These are phyloP conservation scores for Notarius lentiginosus DNA, from an alignment of 2,113 vertebrate species.

Conservation along the genomic window DNA sequence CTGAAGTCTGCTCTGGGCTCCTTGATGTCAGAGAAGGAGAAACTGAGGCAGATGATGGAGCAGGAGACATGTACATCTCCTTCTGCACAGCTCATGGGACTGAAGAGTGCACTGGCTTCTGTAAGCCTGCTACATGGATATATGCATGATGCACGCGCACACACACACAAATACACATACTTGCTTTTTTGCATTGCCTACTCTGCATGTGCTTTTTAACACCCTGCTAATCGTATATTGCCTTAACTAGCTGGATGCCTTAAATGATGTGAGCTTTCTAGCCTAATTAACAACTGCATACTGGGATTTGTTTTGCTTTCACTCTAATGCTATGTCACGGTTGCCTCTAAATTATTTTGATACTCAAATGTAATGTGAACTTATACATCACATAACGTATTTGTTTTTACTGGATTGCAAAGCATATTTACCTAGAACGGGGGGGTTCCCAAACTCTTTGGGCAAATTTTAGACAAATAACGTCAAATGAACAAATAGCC, in stretches of 20 bases:
- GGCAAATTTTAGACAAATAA: neutral
- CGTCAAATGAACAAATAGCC: neutral
- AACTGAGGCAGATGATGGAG: conserved; percentile 85
- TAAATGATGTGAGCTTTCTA: neutral
- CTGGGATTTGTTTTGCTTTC: neutral
- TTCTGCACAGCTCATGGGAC: conserved; percentile 83
- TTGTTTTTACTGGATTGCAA: neutral
- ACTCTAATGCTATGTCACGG: neutral
- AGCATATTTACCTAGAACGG: neutral
- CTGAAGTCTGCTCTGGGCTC: conserved; percentile 86
- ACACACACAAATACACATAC: conserved; percentile 1
- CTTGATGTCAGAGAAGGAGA: conserved; percentile 84
- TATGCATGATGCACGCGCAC: conserved; percentile 27
- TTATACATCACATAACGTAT: neutral
- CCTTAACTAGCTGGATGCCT: neutral
- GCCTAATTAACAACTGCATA: neutral
- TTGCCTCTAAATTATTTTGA: neutral
- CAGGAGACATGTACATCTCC: conserved; percentile 79
- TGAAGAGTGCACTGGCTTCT: conserved; percentile 87
- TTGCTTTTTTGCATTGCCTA: conserved; percentile 13
- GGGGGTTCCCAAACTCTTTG: neutral
- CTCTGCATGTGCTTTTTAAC: conserved; percentile 33
- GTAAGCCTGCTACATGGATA: conserved; percentile 71
- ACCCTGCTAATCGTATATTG: neutral
- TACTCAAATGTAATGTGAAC: neutral